These are phyloP conservation scores for Fissipunctia ypsillon DNA, from an alignment of 2,888 invertebrate genomes.

Conservation along the genomic window DNA sequence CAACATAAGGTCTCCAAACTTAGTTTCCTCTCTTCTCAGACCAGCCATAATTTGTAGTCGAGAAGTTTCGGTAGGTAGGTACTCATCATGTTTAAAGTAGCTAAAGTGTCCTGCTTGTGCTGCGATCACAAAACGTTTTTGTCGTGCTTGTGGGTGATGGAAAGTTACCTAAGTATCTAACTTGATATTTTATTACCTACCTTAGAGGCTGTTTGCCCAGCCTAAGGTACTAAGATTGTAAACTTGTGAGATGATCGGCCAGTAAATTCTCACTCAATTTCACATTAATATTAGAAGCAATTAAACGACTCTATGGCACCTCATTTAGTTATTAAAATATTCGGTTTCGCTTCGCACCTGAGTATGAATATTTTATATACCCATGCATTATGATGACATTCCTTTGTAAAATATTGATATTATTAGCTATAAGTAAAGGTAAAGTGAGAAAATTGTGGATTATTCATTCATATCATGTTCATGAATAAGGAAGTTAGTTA, in stretches of 20 bases:
- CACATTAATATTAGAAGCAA: conserved; percentile 17
- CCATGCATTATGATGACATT: conserved; percentile 16
- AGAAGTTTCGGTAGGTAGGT: background rate
- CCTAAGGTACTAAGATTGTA: background rate
- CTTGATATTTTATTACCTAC: background rate
- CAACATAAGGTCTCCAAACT: background rate
- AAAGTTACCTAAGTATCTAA: background rate
- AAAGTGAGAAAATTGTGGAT: background rate
- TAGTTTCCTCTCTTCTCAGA: background rate
- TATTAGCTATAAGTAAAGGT: conserved; percentile 1
- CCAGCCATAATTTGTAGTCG: background rate
- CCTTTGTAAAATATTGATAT: background rate
- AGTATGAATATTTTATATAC: conserved; percentile 23
- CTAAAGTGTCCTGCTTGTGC: background rate
- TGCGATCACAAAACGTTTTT: background rate
- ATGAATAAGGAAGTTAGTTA: conserved; percentile 9
- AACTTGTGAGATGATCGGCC: background rate
- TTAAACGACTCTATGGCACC: conserved; percentile 15
- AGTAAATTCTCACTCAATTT: conserved; percentile 13
- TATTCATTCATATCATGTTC: conserved; percentile 1
- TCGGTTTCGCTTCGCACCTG: conserved; percentile 36
- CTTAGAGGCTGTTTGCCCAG: background rate
- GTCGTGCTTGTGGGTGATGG: background rate
- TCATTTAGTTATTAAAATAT: conserved; percentile 44
- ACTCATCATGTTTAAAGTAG: background rate